Percentiles rank a stretch among this genome's conserved stretches.
Conservation (phyloP, 2,888 invertebrate genomes). For the Meiosimyza decipiens region DNA sequence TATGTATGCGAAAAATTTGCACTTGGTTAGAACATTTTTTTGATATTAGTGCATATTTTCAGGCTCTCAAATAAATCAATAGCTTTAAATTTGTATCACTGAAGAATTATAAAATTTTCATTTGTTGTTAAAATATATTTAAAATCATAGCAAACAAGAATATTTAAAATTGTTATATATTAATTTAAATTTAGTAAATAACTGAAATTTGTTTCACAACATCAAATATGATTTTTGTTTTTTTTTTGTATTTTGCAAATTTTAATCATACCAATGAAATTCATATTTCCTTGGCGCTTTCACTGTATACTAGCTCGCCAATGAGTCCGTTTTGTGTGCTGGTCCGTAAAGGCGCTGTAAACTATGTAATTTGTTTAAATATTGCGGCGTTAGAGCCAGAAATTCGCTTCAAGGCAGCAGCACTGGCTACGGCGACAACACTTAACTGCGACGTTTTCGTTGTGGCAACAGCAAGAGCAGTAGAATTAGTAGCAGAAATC, state of each 20-base stretch:
- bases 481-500: constrained; percentile 28
- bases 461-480: constrained; percentile 32
- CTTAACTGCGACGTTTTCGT: constrained; percentile 26
- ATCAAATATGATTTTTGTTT: constrained; percentile 6
- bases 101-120: too few species aligned
- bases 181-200: constrained; percentile 15
- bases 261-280: constrained; percentile 67
- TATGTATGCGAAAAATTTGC: too few species aligned
- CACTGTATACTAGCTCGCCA: constrained; percentile 67
- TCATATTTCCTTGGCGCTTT: constrained; percentile 68
- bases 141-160: background rate
- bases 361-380: constrained; percentile 15
- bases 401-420: background rate
- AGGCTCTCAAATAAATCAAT: too few species aligned
- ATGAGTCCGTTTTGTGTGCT: constrained; percentile 58
- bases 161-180: constrained; percentile 11
- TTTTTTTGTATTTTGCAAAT: constrained; percentile 28
- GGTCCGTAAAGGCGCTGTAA: constrained; percentile 32
- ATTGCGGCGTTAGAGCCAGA: background rate
- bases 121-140: too few species aligned
- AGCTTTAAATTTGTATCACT: too few species aligned
- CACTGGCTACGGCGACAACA: background rate
- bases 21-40: too few species aligned
- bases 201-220: constrained; percentile 13
- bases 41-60: too few species aligned